Base-by-base conservation (phyloP, 37 sponge, comb jelly and placozoan species). In the Spongilla lacustris region DNA sequence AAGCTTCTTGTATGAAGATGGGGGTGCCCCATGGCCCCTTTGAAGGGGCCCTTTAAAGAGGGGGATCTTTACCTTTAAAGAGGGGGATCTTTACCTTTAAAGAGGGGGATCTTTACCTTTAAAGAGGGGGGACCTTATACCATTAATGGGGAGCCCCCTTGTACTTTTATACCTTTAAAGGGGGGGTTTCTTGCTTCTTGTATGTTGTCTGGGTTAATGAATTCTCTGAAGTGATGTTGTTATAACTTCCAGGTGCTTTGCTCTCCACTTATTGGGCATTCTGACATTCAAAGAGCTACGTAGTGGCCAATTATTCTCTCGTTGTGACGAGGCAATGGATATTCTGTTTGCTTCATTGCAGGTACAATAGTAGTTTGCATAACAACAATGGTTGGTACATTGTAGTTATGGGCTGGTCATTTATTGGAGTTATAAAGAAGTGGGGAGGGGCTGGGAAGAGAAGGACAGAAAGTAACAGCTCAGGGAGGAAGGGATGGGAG, bases 191-290 rank as follows among this genome's bases (percentile, higher is more conserved):
- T n/a, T n/a, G n/a, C n/a, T n/a, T n/a, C n/a, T n/a, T n/a, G n/a
- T n/a, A n/a, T n/a, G n/a, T n/a, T n/a, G n/a, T n/a, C n/a, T n/a
- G n/a, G n/a, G n/a, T n/a, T n/a, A 46, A 46, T 46, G 46, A 46
- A 46, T 46, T 46, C n/a, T n/a, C n/a, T n/a, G n/a, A n/a, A n/a
- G n/a, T n/a, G n/a, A n/a, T n/a, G n/a, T n/a, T n/a, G n/a, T n/a
- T 41, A 41, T 41, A 9, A 41, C 41, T 41, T 41, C 11, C 76
- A 85, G 94, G 66, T 88, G 91, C 36, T 69, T 86, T 36, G 91
- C 91, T 30, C 69, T 94, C n/a, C 77, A 88, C 36, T 86, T 85
- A 27, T 58, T 91, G 22, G 95, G 95, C 25, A 82, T 86, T 50
- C 58, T 94, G 29, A 71, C 74, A 28, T 88, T 75, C 79, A 74